Evolutionary conservation across 2,113 vertebrate species (phyloP).

Genomic region (Protobothrops mucrosquamatus): DNA sequence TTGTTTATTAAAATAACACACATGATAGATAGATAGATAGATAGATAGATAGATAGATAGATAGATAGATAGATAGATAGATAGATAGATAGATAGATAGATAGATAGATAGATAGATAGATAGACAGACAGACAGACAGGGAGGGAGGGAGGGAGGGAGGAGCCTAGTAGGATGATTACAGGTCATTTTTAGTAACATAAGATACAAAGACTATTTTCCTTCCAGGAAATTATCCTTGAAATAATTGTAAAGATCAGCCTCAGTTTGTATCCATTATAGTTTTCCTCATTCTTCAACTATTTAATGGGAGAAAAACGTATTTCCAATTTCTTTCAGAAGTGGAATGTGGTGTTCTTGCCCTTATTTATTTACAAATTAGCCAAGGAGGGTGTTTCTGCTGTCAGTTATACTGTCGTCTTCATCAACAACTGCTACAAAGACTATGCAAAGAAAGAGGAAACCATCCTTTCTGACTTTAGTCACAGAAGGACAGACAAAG

Average conservation of each 20-base stretch:
- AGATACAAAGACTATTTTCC: neutral
- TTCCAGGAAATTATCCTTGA: neutral
- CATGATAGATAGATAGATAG: too few species aligned
- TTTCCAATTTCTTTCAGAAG: neutral
- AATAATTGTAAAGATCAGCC: neutral
- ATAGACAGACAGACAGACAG: too few species aligned
- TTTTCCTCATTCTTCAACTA: neutral
- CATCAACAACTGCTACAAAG: neutral
- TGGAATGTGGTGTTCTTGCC: neutral
- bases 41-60: too few species aligned
- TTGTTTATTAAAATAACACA: neutral
- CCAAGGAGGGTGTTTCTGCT: neutral
- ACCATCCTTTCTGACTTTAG: neutral
- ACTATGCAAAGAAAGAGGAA: neutral
- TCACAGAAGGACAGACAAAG: neutral
- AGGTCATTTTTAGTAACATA: neutral
- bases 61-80: too few species aligned
- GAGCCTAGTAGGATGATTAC: neutral
- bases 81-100: too few species aligned
- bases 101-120: too few species aligned
- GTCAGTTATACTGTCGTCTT: neutral
- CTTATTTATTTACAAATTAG: neutral
- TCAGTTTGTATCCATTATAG: neutral
- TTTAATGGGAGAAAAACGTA: neutral
- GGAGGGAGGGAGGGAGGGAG: too few species aligned